Evolutionary conservation across 2,888 invertebrate genomes (phyloP), one percentile per base, ranked within the genome.

Genomic region (Schizaphis graminum): DNA sequence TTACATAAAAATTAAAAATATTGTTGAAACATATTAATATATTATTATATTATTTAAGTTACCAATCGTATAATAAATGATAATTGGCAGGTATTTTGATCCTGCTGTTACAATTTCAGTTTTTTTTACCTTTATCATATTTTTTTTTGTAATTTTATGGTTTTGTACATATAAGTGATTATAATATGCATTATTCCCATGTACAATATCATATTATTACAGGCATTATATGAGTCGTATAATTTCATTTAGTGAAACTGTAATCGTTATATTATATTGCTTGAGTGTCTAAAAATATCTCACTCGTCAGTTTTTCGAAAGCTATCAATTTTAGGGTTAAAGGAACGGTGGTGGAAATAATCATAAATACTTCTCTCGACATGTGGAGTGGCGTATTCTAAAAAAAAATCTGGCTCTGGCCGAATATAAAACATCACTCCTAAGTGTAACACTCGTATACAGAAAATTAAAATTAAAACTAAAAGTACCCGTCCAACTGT

Each of bases 351-450:
- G 87, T 88, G 47, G 57, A 90, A 90, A 90, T 90, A 47, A 90
- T 90, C 90, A 67, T 90, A 67, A 67, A 90, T n/a, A 67, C 67
- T 49, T 67, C 67, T 67, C 67, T 88, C 88, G 88, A 88, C 88
- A 88, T 47, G 88, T 56, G 88, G 77, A 77, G 77, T 53, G 88
- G 28, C 88, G 53, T 88, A 35, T 88, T 56, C 53, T 53, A 53
- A 53, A 88, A 56, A 53, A 88, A 56, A 88, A 87, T 47, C 44
- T 28, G 86, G 44, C 86, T 87, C 47, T 77, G 77, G 35, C 77
- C 21, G 35, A 35, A 24, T 77, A 77, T 35, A 77, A 35, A 21
- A 77, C 35, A n/a, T n/a, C n/a, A 35, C 77, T 77, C 21, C 21
- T 1, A 7, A 77, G 35, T 77, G 77, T 35, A 77, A 77, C 35